Evolutionary conservation across 2,888 invertebrate species (phyloP), one percentile per base, ranked within the genome.

Genomic region (Limnephilus lunatus): DNA sequence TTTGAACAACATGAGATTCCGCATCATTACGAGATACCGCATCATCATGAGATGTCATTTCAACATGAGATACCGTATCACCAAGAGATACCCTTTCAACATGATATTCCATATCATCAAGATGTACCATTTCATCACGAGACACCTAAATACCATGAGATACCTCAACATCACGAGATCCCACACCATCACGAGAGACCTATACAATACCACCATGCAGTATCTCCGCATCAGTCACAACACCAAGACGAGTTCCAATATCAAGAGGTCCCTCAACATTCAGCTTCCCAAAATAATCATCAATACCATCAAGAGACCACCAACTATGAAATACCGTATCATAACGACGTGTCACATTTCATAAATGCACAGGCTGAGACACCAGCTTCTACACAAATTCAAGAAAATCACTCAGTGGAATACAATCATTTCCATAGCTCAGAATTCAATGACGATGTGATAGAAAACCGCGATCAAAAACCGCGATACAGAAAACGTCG

Each of bases 21-120:
- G 68, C 68, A 68, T 68, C 68, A n/a, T n/a, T n/a, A n/a, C n/a
- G 68, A 68, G 68, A 68, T 68, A 68, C 68, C 68, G 68, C 68
- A 68, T 68, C 68, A 68, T 68, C 68, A 68, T 2, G 68, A 68
- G 9, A n/a, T 68, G 25, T n/a, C 68, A 9, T n/a, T 68, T 68
- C 68, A 68, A 68, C 68, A 25, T 68, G n/a, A 25, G 5, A 15
- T 53, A 53, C 53, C 53, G 25, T 53, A 19, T 19, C 53, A 53
- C 19, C 53, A 15, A 53, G 53, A 53, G 19, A 68, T 68, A 9
- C 68, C 68, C 9, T 68, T 68, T 25, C 68, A 68, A 2, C n/a
- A 68, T 25, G 68, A 25, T 25, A 68, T 25, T 25, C 68, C 68
- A 25, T 9, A 68, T 25, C 25, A 68, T 25, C 68, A 68, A 9